Conservation (phyloP, 2,113 vertebrate species). For the Rhodinocichla rosea region DNA sequence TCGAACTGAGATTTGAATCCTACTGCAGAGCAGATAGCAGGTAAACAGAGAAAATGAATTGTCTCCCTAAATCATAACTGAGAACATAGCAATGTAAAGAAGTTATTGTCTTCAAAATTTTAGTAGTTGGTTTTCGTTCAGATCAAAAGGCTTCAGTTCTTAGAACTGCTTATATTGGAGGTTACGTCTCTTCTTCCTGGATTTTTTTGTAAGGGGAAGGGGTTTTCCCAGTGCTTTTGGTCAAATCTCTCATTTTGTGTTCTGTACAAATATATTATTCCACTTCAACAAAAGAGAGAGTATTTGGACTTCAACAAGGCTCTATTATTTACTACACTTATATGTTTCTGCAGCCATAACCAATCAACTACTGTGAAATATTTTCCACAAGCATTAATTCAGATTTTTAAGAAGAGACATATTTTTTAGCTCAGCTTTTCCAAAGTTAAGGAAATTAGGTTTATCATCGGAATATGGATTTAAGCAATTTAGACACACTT, state of each 20-base stretch:
- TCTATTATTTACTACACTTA: background rate
- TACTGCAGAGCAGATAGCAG: background rate
- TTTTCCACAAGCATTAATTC: background rate
- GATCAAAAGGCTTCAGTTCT: background rate
- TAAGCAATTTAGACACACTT: background rate
- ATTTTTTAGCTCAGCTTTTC: background rate
- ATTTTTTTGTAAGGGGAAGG: background rate
- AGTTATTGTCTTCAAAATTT: background rate
- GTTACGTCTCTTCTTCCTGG: background rate
- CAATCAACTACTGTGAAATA: background rate
- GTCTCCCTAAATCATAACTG: background rate
- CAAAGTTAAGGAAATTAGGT: background rate
- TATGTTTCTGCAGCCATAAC: background rate
- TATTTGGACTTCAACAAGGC: background rate
- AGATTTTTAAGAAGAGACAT: background rate
- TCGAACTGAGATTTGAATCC: background rate
- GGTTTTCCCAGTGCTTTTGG: background rate
- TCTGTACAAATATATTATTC: background rate
- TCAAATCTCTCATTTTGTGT: background rate
- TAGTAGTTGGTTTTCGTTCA: background rate
- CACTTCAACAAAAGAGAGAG: background rate
- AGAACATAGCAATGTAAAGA: background rate
- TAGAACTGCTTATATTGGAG: background rate
- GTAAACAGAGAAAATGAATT: background rate
- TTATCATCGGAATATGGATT: background rate